phyloP scores from a whole-genome alignment of 2,888 invertebrate species.

The Amphiduros pacificus region DNA sequence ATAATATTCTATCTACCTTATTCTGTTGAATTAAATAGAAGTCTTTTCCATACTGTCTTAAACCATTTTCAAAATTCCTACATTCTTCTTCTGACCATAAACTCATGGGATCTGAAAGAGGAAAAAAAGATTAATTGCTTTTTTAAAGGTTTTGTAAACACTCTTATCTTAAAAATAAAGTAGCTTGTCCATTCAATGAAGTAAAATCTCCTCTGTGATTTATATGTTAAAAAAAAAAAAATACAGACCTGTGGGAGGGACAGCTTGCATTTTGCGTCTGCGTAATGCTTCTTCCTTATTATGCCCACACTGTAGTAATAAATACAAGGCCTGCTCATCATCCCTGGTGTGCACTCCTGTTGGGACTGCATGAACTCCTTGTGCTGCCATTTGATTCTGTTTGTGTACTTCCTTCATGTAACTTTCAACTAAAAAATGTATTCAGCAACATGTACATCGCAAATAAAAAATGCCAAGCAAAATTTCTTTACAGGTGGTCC shows the following conservation, averaged over 20 bases:
- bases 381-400: slow-evolving; percentile 54
- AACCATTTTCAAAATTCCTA: slow-evolving; percentile 92
- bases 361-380: slow-evolving; percentile 66
- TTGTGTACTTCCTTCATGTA: slow-evolving; percentile 69
- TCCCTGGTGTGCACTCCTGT: slow-evolving; percentile 77
- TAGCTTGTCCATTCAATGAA: too few relatives aligned
- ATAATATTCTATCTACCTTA: too few relatives aligned
- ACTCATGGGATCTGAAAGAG: slow-evolving; percentile 56
- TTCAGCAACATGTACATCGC: too few relatives aligned
- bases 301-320: slow-evolving; percentile 90
- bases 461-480: too few relatives aligned
- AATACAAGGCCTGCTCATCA: slow-evolving; percentile 74
- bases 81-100: slow-evolving; percentile 96
- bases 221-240: too few relatives aligned
- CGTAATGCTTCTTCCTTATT: slow-evolving; percentile 65
- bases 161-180: too few relatives aligned
- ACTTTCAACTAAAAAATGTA: slow-evolving; percentile 68
- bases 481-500: too few relatives aligned
- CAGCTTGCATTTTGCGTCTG: slow-evolving; percentile 44
- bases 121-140: too few relatives aligned
- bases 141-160: too few relatives aligned
- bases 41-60: slow-evolving; percentile 92
- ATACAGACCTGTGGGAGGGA: slow-evolving; percentile 64
- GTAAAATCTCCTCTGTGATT: too few relatives aligned
- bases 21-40: slow-evolving; percentile 91